phyloP scores from a whole-genome alignment of 1,140 invertebrate species.

The Plectus sambesii region DNA sequence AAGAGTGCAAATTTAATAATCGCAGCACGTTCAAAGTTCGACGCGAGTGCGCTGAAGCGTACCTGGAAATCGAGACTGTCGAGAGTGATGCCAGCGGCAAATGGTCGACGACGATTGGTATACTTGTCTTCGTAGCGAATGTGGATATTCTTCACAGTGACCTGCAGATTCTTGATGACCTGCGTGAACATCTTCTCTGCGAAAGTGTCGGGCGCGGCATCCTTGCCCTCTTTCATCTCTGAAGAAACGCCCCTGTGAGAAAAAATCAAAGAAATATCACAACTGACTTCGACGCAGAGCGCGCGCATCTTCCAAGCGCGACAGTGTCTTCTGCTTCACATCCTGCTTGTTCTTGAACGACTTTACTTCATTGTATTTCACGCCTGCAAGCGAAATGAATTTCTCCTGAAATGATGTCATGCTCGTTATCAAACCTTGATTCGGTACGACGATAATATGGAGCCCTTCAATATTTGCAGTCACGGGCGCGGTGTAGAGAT shows the following conservation, averaged over 20 bases:
- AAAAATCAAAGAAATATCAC: conserved; percentile 57
- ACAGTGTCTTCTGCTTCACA: conserved; percentile 68
- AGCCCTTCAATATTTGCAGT: conserved; percentile 74
- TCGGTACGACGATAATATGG: conserved; percentile 75
- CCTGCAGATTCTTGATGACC: conserved; percentile 93
- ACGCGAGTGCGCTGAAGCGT: too few species aligned
- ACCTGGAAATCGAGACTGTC: conserved; percentile 48
- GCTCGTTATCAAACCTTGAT: too few species aligned
- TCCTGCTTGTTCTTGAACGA: conserved; percentile 68
- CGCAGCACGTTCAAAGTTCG: too few species aligned
- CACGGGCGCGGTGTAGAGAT: conserved; percentile 82
- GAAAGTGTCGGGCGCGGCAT: conserved; percentile 67
- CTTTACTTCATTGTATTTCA: conserved; percentile 75
- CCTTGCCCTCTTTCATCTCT: conserved; percentile 40
- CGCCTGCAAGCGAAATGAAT: too few species aligned
- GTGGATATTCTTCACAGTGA: conserved; percentile 83
- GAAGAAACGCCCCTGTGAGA: conserved; percentile 47
- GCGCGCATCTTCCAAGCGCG: conserved; percentile 59
- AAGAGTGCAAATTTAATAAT: too few species aligned
- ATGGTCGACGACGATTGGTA: conserved; percentile 64
- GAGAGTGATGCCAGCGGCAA: conserved; percentile 77
- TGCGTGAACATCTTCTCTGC: conserved; percentile 85
- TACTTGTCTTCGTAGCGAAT: conserved; percentile 84
- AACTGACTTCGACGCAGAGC: conserved; percentile 63
- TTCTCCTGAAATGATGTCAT: too few species aligned